Evolutionary conservation across 2,888 invertebrate genomes (phyloP).

Genomic region (Aphodius granarius): DNA sequence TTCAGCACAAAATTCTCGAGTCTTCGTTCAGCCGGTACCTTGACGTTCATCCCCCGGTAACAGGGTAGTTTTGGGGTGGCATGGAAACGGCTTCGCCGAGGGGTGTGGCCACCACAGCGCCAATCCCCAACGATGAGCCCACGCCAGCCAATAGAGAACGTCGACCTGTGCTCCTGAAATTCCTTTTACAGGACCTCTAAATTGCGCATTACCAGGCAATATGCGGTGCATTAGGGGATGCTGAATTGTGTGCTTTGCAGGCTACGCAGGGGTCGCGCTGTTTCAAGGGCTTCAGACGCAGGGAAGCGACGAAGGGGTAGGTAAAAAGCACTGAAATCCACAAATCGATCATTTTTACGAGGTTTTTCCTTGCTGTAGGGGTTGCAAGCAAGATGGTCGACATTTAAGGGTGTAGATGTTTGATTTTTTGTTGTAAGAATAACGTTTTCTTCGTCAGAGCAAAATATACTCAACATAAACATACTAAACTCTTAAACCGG

Average conservation of each 20-base stretch:
- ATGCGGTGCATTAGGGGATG: conserved; percentile 49
- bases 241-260: background rate
- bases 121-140: conserved; percentile 29
- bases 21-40: background rate
- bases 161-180: background rate
- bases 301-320: background rate
- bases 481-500: too few relatives aligned
- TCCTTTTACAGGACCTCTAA: conserved; percentile 31
- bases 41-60: background rate
- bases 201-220: conserved; percentile 41
- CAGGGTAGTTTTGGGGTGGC: background rate
- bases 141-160: conserved; percentile 29
- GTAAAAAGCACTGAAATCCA: background rate
- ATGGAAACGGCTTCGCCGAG: conserved; percentile 2
- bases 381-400: background rate
- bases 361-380: background rate
- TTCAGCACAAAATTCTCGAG: too few relatives aligned
- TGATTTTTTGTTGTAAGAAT: too few relatives aligned
- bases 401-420: background rate
- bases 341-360: background rate
- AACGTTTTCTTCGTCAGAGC: too few relatives aligned
- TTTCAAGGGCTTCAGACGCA: background rate
- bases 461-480: too few relatives aligned
- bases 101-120: conserved; percentile 29
- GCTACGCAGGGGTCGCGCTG: background rate